Evolutionary conservation across 1,140 invertebrate species (phyloP).

Genomic region (Heliothis subflexa): DNA sequence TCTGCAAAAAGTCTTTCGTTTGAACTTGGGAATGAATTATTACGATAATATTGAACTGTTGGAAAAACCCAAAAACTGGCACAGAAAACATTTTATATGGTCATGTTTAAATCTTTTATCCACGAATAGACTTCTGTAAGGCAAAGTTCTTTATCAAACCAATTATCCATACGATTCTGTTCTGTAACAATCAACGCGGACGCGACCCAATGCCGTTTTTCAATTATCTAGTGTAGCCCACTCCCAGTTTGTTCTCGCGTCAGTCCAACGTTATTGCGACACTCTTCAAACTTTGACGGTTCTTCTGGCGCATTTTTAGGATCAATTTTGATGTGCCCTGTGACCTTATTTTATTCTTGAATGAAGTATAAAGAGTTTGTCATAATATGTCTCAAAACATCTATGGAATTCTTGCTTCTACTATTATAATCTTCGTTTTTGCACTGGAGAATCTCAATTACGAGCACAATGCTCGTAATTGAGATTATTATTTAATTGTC

Average conservation of each 20-base stretch:
- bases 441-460: too few relatives aligned
- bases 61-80: too few relatives aligned
- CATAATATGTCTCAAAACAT: too few relatives aligned
- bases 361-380: background rate
- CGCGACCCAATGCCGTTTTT: slow-evolving; percentile 25
- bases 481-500: too few relatives aligned
- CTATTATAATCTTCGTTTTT: background rate
- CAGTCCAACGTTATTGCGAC: slow-evolving; percentile 34
- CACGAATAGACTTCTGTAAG: too few relatives aligned
- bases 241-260: slow-evolving; percentile 12
- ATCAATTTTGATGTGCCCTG: background rate
- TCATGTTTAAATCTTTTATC: too few relatives aligned
- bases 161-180: background rate
- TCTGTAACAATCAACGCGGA: slow-evolving; percentile 11
- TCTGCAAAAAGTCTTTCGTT: too few relatives aligned
- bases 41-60: too few relatives aligned
- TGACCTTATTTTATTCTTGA: slow-evolving; percentile 5
- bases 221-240: slow-evolving; percentile 19
- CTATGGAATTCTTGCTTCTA: background rate
- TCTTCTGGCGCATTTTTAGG: slow-evolving; percentile 27
- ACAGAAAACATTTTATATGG: too few relatives aligned
- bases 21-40: too few relatives aligned
- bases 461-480: background rate
- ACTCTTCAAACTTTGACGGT: slow-evolving; percentile 31
- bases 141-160: background rate